These are phyloP conservation scores for Drosophila ustulata DNA, from an alignment of 2,888 invertebrate species.

Conservation along the genomic window DNA sequence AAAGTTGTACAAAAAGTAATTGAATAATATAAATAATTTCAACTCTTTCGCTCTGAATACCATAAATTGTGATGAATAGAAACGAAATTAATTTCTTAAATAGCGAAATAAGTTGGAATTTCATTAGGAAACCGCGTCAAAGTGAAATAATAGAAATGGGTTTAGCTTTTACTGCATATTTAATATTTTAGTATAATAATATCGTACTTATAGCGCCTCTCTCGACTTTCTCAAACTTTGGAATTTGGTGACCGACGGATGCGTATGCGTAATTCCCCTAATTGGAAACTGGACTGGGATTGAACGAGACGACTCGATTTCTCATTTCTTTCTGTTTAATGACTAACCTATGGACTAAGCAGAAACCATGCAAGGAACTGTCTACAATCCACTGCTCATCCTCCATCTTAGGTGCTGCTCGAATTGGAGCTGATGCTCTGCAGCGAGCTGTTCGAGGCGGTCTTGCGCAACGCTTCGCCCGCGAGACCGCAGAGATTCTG, in stretches of 20 bases:
- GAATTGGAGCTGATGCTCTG: slow-evolving; percentile 82
- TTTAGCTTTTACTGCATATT: slow-evolving; percentile 15
- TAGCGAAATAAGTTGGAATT: not conserved
- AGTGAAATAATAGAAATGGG: slow-evolving; percentile 5
- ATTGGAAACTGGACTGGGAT: slow-evolving; percentile 13
- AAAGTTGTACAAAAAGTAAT: too few relatives aligned
- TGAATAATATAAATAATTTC: too few relatives aligned
- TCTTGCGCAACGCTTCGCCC: slow-evolving; percentile 65
- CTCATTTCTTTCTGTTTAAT: slow-evolving; percentile 1
- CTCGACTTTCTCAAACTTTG: not conserved
- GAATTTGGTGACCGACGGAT: slow-evolving; percentile 4
- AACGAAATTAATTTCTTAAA: not conserved
- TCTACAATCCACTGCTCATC: slow-evolving; percentile 20
- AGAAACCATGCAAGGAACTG: slow-evolving; percentile 66
- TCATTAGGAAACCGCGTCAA: not conserved
- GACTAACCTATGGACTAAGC: slow-evolving; percentile 64
- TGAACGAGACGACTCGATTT: slow-evolving; percentile 20
- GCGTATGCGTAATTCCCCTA: not conserved
- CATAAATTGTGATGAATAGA: too few relatives aligned
- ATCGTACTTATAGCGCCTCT: slow-evolving; percentile 11
- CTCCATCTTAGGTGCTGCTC: slow-evolving; percentile 68
- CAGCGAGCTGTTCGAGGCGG: slow-evolving; percentile 80
- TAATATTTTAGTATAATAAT: slow-evolving; percentile 15
- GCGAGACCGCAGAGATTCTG: slow-evolving; percentile 62
- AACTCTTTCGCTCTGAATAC: too few relatives aligned